phyloP scores from a whole-genome alignment of 2,797 vertebrate genomes.

The Anniella stebbinsi region DNA sequence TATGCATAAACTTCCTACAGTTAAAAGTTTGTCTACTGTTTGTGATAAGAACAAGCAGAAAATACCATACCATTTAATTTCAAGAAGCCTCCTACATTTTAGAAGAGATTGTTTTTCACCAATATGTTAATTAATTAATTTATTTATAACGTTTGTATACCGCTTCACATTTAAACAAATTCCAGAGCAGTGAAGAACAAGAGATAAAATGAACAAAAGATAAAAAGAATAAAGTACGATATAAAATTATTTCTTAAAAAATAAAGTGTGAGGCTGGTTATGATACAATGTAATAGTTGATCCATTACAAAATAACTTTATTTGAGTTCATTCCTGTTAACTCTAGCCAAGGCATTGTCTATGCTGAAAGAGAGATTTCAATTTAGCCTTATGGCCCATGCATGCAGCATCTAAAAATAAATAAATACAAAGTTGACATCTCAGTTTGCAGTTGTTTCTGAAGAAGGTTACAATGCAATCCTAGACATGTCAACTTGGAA shows the following conservation, averaged over 20 bases:
- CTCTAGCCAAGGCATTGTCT: neutral
- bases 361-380: neutral
- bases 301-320: neutral
- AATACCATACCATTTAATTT: neutral
- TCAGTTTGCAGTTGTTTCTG: neutral
- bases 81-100: neutral
- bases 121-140: neutral
- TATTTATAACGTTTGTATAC: too few species aligned
- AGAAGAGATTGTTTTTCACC: neutral
- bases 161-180: too few species aligned
- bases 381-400: conserved; percentile 10
- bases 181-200: too few species aligned
- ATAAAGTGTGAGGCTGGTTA: too few species aligned
- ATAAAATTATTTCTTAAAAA: too few species aligned
- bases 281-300: neutral
- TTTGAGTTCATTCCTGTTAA: neutral
- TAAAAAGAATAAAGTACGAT: too few species aligned
- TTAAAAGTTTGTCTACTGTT: too few species aligned
- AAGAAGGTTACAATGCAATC: neutral
- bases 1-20: neutral
- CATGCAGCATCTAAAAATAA: conserved; percentile 1
- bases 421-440: neutral
- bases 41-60: neutral
- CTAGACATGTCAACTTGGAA: neutral
- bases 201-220: too few species aligned